Evolutionary conservation across 2,888 invertebrate species (phyloP), one percentile per base, ranked within the genome.

Genomic region (Nephrotoma appendiculata): DNA sequence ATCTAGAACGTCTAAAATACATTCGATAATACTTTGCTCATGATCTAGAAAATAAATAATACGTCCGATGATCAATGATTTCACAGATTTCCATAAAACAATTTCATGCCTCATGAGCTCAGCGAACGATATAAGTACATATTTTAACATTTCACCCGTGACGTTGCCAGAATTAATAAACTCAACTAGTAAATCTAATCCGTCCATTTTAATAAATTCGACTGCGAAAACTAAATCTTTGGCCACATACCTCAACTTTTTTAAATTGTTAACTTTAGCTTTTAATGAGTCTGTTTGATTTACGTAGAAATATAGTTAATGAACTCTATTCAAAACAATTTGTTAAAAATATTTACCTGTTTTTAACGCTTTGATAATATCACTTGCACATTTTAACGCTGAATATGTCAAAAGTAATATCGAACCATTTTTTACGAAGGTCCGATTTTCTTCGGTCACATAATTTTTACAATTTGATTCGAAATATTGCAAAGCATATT

Each of bases 71-170:
- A 98, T 98, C 83, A 95, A 95, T 41, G 94, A 94, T 90, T 97
- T 97, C 5, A 98, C 92, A 88, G 97, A 95, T 90, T 98, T 98
- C 98, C 98, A 98, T 0, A 96, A 97, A 43, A 98, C 96, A 86
- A 96, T 96, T 6, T 97, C 97, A 91, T 98, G 98, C 89, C 98
- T 98, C 98, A 98, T 98, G 41, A 98, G 92, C 90, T 98, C 97
- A 0, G 98, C 96, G 92, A 98, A 98, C 0, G 98, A 97, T 86
- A 95, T 93, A 42, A 98, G 92, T 45, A 96, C 96, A 90, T 94
- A 95, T 85, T 96, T 96, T 15, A 98, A 92, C 44, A 95, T 93
- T 87, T 93, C 93, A 12, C 94, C 94, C 90, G 96, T 95, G 89
- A 95, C 95, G 89, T 94, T 95, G n/a, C 94, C 94, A 87, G 92